Evolutionary conservation across 2,113 vertebrate genomes (phyloP), one percentile per base, ranked within the genome.

Genomic region (Rhinogobius similis): DNA sequence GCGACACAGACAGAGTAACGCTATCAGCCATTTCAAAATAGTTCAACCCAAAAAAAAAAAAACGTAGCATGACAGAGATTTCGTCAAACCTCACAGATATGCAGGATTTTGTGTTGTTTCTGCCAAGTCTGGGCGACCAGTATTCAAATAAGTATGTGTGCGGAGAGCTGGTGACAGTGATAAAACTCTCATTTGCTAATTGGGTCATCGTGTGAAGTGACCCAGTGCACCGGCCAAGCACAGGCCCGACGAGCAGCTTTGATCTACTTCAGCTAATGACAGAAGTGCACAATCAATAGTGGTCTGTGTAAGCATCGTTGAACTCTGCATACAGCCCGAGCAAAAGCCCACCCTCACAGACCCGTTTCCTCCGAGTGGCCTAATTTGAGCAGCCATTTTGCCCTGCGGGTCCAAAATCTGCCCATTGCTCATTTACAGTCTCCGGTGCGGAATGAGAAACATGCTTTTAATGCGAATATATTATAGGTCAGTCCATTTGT

Each of bases 281-380:
- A 76, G 74, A 82, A 76, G 67, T 55, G 62, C 56, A 39, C 53
- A 41, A 86, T 91, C 86, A 84, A 89, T 87, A 80, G 68, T 41
- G 70, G 62, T 74, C 73, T 73, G 71, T 80, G 52, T 62, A 77
- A 85, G 67, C 64, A 41, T 72, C 55, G 64, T 55, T 55, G 55
- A 79, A 73, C 32, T 53, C 44, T 67, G 72, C 71, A 36, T 50
- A 69, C 27, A 43, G 3, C 24, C 44, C 23, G 72, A 9, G 73
- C 63, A 65, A 8, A 70, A 11, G 63, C 29, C 41, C 29, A 26
- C 24, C 41, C 16, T 65, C 62, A 58, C 58, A 46, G 11, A 56
- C 10, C 0, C 32, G 63, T 39, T 65, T 76, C 69, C 41, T 82
- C 50, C 41, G 43, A 43, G 24, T 75, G 78, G 76, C 77, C 83